Conservation (phyloP, 2,113 vertebrate species). For the Chascanopsetta lugubris region DNA sequence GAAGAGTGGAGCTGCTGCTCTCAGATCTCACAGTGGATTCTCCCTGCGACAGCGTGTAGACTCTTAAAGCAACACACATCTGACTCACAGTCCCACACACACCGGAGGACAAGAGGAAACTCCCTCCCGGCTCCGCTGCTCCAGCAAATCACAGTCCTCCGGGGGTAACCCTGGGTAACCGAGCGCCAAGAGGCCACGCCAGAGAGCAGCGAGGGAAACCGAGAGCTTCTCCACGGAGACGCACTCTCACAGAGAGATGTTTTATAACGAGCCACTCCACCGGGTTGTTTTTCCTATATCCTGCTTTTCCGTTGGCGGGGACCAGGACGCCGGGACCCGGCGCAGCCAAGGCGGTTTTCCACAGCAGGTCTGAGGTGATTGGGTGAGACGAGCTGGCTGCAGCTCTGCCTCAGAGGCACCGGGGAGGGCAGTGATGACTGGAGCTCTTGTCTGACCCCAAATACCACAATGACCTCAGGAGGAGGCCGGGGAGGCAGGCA, state of each 20-base stretch:
- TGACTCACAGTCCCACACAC: slow-evolving; percentile 71
- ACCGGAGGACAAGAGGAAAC: slow-evolving; percentile 77
- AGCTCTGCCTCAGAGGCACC: slow-evolving; percentile 72
- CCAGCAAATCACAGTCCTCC: slow-evolving; percentile 80
- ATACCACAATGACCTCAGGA: slow-evolving; percentile 84
- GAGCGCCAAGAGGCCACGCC: slow-evolving; percentile 72
- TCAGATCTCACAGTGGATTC: slow-evolving; percentile 76
- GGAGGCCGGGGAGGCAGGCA: slow-evolving; percentile 75
- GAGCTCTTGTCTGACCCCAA: slow-evolving; percentile 85
- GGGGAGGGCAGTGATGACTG: slow-evolving; percentile 83
- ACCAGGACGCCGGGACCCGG: slow-evolving; percentile 79
- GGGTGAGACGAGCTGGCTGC: slow-evolving; percentile 71
- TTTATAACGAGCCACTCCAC: slow-evolving; percentile 56
- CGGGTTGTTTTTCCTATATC: slow-evolving; percentile 65
- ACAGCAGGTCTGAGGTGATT: slow-evolving; percentile 80
- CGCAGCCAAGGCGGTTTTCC: slow-evolving; percentile 86
- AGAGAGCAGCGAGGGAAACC: slow-evolving; percentile 64
- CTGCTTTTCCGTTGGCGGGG: slow-evolving; percentile 85
- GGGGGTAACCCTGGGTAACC: slow-evolving; percentile 67
- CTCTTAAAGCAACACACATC: slow-evolving; percentile 73
- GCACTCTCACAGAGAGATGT: slow-evolving; percentile 50
- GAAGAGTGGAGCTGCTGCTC: slow-evolving; percentile 67
- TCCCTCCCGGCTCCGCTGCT: slow-evolving; percentile 65
- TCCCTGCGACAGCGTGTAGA: slow-evolving; percentile 51
- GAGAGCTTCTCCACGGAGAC: slow-evolving; percentile 62